Evolutionary conservation across 2,797 vertebrate species (phyloP).

Genomic region (Tachyglossus aculeatus): DNA sequence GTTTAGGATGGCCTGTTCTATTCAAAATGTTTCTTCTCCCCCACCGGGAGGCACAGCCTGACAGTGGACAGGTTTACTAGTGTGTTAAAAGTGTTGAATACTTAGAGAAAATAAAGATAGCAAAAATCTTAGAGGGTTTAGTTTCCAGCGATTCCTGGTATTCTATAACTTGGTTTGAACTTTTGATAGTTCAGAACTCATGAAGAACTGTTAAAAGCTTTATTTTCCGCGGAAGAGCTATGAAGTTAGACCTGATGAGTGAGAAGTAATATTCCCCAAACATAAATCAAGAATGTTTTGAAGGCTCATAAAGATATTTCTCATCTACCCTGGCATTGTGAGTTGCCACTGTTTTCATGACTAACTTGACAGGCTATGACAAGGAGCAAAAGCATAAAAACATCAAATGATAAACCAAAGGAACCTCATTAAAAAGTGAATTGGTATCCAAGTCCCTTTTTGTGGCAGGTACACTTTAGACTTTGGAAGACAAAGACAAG

Average conservation of each 20-base stretch:
- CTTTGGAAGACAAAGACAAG: background rate
- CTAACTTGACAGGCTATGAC: background rate
- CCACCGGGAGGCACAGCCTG: no score
- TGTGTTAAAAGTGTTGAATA: no score
- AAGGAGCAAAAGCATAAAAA: background rate
- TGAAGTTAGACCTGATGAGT: conserved; percentile 7
- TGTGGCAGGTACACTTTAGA: no score
- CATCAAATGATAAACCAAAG: background rate
- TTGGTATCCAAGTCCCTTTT: background rate
- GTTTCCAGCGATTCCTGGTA: background rate
- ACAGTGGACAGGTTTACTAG: no score
- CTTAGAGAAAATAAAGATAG: no score
- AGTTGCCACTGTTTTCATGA: no score
- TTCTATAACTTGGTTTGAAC: conserved; percentile 25
- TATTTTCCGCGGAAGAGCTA: background rate
- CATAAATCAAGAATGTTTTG: conserved; percentile 12
- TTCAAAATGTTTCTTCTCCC: no score
- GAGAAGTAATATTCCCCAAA: conserved; percentile 16
- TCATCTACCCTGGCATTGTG: no score
- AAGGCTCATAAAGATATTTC: no score
- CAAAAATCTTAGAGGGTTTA: background rate
- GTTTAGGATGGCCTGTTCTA: no score
- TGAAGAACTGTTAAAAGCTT: conserved; percentile 8
- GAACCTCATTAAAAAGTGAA: background rate
- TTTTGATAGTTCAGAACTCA: conserved; percentile 23